Evolutionary conservation across 2,113 vertebrate species (phyloP), one percentile per base, ranked within the genome.

Genomic region (Tinamus guttatus): DNA sequence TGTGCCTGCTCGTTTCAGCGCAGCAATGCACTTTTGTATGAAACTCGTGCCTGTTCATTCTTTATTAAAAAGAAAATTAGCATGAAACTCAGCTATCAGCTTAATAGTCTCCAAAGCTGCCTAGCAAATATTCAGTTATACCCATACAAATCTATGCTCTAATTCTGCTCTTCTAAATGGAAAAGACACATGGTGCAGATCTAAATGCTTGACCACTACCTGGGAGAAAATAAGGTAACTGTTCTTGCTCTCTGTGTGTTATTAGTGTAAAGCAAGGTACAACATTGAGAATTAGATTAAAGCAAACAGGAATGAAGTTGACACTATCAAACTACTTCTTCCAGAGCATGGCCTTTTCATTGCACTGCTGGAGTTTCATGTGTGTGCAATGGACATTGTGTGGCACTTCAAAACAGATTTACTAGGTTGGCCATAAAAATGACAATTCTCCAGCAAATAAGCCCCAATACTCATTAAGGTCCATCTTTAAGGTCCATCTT

Each of bases 51-150:
- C 73, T 80, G 90, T 95, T 95, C 91, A 92, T 88, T 95, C 94
- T 93, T 96, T 96, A 96, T 95, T 95, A 94, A 94, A 94, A 95
- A 75, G 85, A 92, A 92, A 97, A 96, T 90, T 93, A 97, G 80
- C 93, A 86, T 81, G 92, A 94, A 86, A 83, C 84, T 58, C 82
- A 69, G 58, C 90, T 90, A 88, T 15, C 63, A 0, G 0, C 82
- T 75, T 90, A 67, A 91, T 64, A 71, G 73, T 45, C 69, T 81
- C 85, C 65, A n/a, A 25, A 40, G 32, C 81, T 59, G 89, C 96
- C 90, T 70, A 7, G 47, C 69, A 73, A 75, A 68, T 28, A 22
- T 86, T 89, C 27, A 81, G 69, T 76, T 58, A 87, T 85, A 58
- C 16, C 83, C 84, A 16, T 10, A 82, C 69, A 4, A 11, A 74